These are phyloP conservation scores for Pocillopora grandis DNA, from an alignment of 92 coral and sea anemone genomes.

Conservation along the genomic window DNA sequence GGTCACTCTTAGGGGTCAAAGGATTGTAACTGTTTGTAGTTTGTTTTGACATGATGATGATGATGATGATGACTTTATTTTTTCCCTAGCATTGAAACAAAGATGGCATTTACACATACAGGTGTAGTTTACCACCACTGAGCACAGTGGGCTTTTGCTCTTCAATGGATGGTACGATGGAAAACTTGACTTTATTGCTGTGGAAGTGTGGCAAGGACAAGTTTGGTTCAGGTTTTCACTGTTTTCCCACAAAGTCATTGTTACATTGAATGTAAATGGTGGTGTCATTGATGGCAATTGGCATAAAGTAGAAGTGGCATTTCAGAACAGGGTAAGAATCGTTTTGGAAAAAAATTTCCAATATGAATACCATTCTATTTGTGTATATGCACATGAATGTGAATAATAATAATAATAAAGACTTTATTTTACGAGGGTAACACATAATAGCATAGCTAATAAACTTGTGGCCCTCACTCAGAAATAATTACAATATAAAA, in stretches of 20 bases:
- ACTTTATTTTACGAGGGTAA: too few relatives aligned
- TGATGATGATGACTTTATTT: neutral
- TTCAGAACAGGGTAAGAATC: slow-evolving; percentile 70
- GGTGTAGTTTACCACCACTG: slow-evolving; percentile 80
- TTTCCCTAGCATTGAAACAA: slow-evolving; percentile 73
- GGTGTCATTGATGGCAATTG: slow-evolving; percentile 91
- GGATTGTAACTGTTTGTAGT: too few relatives aligned
- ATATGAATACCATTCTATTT: too few relatives aligned
- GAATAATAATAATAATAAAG: too few relatives aligned
- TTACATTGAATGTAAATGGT: slow-evolving; percentile 63
- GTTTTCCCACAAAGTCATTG: slow-evolving; percentile 60
- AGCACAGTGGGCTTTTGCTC: slow-evolving; percentile 76
- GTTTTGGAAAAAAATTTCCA: neutral
- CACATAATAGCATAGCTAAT: too few relatives aligned
- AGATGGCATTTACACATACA: slow-evolving; percentile 78
- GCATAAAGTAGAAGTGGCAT: slow-evolving; percentile 82
- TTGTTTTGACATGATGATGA: too few relatives aligned
- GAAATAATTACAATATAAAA: too few relatives aligned
- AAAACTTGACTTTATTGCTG: slow-evolving; percentile 78
- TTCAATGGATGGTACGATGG: slow-evolving; percentile 87
- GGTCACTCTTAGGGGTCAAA: too few relatives aligned
- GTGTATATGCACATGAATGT: accelerated
- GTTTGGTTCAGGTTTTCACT: slow-evolving; percentile 75
- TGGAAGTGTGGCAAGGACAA: slow-evolving; percentile 72
- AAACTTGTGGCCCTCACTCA: too few relatives aligned